Evolutionary conservation across 2,113 vertebrate species (phyloP), one percentile per base, ranked within the genome.

Genomic region (Sigmodon hispidus): DNA sequence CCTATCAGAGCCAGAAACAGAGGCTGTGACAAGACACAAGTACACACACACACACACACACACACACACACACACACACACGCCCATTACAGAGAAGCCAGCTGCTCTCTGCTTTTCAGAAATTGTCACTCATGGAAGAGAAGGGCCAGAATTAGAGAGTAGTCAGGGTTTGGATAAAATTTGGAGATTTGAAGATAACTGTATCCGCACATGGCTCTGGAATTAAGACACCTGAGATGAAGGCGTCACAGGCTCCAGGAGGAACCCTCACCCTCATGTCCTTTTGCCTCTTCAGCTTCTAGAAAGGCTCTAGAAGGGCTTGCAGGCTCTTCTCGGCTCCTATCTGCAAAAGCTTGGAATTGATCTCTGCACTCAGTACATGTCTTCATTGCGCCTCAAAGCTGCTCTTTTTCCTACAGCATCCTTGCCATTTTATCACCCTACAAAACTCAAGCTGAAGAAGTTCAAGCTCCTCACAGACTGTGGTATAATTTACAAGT

Each of bases 1-100:
- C 2, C 8, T 17, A 4, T 17, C 0, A 4, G 0, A 7, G 1
- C 4, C 1, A 4, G 24, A n/a, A n/a, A 0, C 0, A 19, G 21
- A 31, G 0, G 36, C 75, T 29, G 12, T 7, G 5, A 29, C 11
- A 13, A 48, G 59, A 22, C 36, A 24, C 77, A 43, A 26, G 19
- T 31, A 22, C 9, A 12, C 34, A 21, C 48, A 52, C 75, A 77
- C 48, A 52, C 31, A 52, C 19, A 59, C 12, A 40, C 22, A 24
- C 8, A 22, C 8, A 0, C 48, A 52, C 75, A 77, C 48, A 52
- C 31, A 52, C 19, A 59, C 12, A 40, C 22, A 24, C 8, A 22
- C 8, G 21, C 9, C 65, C 31, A 36, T 13, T 34, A 7, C 65
- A 36, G 31, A 67, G 65, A 67, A 36, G 31, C 5, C 65, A 67